Evolutionary conservation across 1,140 invertebrate genomes (phyloP).

Genomic region (Matsumurasca onukii): DNA sequence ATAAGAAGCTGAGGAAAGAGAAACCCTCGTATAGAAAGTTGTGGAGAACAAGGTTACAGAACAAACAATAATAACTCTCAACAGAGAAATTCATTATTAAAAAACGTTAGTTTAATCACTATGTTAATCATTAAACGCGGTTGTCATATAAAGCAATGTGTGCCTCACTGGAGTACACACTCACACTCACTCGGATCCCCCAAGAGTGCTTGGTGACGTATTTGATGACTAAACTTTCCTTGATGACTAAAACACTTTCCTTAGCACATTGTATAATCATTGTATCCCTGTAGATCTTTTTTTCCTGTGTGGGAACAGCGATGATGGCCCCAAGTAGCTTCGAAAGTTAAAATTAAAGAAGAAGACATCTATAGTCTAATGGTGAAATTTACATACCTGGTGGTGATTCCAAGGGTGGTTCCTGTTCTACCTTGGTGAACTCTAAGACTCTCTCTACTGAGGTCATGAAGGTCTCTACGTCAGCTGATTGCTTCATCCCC

Average conservation of each 20-base stretch:
- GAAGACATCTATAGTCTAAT: not conserved
- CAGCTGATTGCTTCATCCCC: conserved; percentile 74
- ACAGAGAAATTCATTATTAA: no score
- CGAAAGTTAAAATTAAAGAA: not conserved
- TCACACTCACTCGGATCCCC: no score
- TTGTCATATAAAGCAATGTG: no score
- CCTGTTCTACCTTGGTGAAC: conserved; percentile 66
- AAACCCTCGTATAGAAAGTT: no score
- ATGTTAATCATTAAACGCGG: no score
- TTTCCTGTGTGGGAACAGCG: no score
- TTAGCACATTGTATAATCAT: not conserved
- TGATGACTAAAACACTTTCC: not conserved
- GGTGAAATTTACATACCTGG: conserved; percentile 45
- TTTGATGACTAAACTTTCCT: not conserved
- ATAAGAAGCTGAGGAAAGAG: no score
- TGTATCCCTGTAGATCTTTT: not conserved
- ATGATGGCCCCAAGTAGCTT: not conserved
- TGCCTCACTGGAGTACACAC: no score
- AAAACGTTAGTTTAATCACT: no score
- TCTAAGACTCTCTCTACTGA: conserved; percentile 77
- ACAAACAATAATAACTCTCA: no score
- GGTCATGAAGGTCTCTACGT: conserved; percentile 75
- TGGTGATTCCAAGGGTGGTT: conserved; percentile 50
- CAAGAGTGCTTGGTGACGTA: not conserved
- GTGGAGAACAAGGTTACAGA: no score